Conservation (phyloP, 2,888 invertebrate species). For the Caenorhabditis sulstoni region DNA sequence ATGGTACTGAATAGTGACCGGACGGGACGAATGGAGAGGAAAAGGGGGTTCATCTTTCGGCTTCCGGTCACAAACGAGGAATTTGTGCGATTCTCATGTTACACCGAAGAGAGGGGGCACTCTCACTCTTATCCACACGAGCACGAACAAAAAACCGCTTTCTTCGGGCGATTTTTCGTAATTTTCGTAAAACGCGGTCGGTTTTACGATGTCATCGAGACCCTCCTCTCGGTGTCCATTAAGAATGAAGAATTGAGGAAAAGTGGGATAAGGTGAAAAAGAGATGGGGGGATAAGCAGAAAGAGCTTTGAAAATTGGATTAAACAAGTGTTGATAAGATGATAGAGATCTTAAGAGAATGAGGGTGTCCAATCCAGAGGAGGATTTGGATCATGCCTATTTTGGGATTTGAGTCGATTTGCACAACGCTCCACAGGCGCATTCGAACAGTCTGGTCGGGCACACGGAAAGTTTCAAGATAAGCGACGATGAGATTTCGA, state of each 20-base stretch:
- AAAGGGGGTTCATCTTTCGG: conserved; percentile 51
- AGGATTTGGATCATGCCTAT: no score
- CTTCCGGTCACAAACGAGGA: conserved; percentile 54
- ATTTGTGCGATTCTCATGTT: conserved; percentile 52
- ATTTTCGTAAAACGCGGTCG: conserved; percentile 21
- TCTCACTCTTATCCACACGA: background rate
- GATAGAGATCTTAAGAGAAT: conserved; percentile 14
- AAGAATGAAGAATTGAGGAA: no score
- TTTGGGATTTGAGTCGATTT: no score
- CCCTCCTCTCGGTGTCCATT: no score
- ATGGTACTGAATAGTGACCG: conserved; percentile 18
- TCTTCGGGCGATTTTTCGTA: conserved; percentile 26
- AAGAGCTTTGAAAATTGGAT: conserved; percentile 44
- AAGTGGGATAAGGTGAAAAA: no score
- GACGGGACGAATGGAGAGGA: background rate
- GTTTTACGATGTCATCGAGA: conserved; percentile 28
- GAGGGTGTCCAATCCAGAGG: no score
- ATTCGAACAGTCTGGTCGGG: no score
- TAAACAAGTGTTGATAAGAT: conserved; percentile 29
- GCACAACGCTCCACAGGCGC: no score
- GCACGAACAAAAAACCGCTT: conserved; percentile 25
- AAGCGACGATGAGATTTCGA: no score
- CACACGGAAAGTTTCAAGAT: no score
- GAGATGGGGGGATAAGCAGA: background rate
- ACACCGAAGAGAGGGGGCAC: conserved; percentile 28